Conservation (phyloP, 2,888 invertebrate genomes). For the Luperina nickerlii region DNA sequence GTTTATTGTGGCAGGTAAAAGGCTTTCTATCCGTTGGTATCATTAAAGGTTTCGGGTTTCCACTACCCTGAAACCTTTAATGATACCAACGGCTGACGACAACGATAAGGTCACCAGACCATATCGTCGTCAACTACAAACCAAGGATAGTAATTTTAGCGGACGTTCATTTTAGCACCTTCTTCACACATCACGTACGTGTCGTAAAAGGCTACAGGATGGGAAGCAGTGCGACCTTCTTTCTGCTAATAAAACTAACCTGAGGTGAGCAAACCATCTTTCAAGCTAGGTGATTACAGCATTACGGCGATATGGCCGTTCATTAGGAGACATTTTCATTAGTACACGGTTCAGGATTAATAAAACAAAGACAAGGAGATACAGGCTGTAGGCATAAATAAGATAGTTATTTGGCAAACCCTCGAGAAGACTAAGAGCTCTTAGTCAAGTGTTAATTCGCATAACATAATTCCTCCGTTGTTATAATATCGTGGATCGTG, state of each 20-base stretch:
- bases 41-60: neutral
- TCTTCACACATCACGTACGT: neutral
- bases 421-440: conserved; percentile 14
- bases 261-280: neutral
- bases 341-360: conserved; percentile 2
- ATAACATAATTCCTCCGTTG: conserved; percentile 44
- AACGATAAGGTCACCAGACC: too few relatives aligned
- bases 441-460: conserved; percentile 46
- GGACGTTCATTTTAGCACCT: neutral
- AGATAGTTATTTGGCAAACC: conserved; percentile 12
- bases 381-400: conserved; percentile 11
- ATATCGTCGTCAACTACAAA: neutral
- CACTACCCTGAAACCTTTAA: too few relatives aligned
- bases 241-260: neutral
- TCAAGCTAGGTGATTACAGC: neutral
- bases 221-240: neutral
- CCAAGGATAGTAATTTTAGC: neutral
- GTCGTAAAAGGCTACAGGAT: neutral
- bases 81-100: too few relatives aligned
- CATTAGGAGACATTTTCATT: neutral
- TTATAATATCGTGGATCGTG: conserved; percentile 36
- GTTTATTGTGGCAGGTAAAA: neutral
- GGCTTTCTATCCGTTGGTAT: neutral
- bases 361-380: neutral
- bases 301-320: neutral